Conservation (phyloP, 2,113 vertebrate genomes). For the Malurus cyaneus region DNA sequence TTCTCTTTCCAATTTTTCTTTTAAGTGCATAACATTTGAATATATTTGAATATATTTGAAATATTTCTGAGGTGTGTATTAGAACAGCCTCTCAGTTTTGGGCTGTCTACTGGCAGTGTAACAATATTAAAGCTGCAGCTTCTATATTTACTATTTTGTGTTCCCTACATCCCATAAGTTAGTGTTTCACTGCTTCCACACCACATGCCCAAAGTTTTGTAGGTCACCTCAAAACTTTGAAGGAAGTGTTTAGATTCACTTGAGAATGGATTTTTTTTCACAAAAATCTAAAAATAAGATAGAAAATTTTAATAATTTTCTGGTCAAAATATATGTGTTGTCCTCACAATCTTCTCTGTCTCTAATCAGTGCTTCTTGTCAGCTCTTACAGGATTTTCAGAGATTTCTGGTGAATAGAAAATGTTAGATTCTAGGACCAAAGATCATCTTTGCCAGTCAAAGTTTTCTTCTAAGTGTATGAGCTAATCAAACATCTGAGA, state of each 20-base stretch:
- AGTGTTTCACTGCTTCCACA: not conserved
- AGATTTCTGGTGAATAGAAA: not conserved
- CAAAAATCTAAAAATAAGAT: not conserved
- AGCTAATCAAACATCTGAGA: not conserved
- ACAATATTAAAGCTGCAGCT: not conserved
- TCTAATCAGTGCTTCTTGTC: not conserved
- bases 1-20: not conserved
- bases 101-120: not conserved
- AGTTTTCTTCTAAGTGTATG: not conserved
- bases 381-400: not conserved
- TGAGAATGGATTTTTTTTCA: not conserved
- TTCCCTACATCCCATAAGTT: not conserved
- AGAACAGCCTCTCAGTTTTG: not conserved
- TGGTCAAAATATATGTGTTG: not conserved
- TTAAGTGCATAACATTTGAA: not conserved
- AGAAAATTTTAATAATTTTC: not conserved
- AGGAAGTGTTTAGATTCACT: not conserved
- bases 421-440: not conserved
- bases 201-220: not conserved
- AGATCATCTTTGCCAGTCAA: not conserved
- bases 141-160: not conserved
- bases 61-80: not conserved
- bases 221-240: not conserved
- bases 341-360: not conserved
- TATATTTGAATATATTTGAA: not conserved